Evolutionary conservation across 2,888 invertebrate species (phyloP), one percentile per base, ranked within the genome.

Genomic region (Hermodice carunculata): DNA sequence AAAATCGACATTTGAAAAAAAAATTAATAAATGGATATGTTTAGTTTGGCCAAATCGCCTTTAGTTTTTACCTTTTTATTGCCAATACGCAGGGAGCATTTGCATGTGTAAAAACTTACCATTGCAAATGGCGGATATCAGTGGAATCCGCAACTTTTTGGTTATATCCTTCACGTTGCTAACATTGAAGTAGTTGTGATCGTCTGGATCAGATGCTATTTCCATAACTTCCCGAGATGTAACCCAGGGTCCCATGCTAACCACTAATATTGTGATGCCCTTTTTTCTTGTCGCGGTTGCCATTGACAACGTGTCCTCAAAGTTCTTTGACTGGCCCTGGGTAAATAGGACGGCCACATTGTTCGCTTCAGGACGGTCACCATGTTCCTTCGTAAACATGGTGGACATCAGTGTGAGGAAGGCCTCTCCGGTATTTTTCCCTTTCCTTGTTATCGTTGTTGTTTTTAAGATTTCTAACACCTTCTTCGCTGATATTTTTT

Each of bases 391-490:
- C 19, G 43, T 43, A 60, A 78, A 82, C 79, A 82, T 76, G 17
- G 67, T 51, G 3, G 67, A 59, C 5, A 75, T 61, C 74, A 80
- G 73, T 24, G 71, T 60, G 37, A 69, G 42, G 11, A 83, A 59
- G 17, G 77, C 82, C n/a, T 70, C 81, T 4, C 80, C 81, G 0
- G 82, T 79, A 71, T 82, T 81, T n/a, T n/a, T n/a, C n/a, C n/a
- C n/a, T n/a, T n/a, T n/a, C n/a, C n/a, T n/a, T n/a, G n/a, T n/a
- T n/a, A n/a, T n/a, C n/a, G n/a, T n/a, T n/a, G n/a, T n/a, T n/a
- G n/a, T n/a, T n/a, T n/a, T n/a, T n/a, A n/a, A n/a, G n/a, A n/a
- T n/a, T n/a, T n/a, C n/a, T n/a, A n/a, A n/a, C n/a, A n/a, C n/a
- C n/a, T n/a, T n/a, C n/a, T n/a, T n/a, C n/a, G n/a, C n/a, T n/a